phyloP scores from a whole-genome alignment of 2,113 vertebrate genomes.

The Steatornis caripensis region DNA sequence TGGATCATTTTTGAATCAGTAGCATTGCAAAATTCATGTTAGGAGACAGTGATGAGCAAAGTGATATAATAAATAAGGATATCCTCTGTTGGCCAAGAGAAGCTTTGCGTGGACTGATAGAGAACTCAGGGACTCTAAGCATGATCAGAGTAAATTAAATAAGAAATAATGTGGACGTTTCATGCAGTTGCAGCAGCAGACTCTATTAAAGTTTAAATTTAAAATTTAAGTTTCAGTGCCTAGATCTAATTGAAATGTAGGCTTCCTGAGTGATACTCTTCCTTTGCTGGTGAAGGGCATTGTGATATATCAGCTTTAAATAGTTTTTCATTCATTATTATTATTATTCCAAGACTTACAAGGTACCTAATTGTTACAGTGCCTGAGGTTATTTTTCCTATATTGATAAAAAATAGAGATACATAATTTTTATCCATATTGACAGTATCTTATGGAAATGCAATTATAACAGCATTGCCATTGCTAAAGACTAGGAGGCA shows the following conservation, averaged over 20 bases:
- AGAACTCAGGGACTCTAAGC: background rate
- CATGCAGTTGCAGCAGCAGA: background rate
- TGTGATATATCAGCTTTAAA: background rate
- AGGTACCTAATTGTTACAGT: background rate
- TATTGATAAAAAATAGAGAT: background rate
- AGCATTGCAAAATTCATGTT: background rate
- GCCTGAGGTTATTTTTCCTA: background rate
- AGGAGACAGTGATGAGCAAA: background rate
- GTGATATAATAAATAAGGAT: background rate
- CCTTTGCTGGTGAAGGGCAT: background rate
- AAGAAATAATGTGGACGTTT: background rate
- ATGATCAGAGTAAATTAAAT: constrained; percentile 13
- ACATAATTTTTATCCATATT: background rate
- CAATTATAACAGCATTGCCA: background rate
- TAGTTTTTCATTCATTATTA: background rate
- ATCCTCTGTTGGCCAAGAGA: background rate
- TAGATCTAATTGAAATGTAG: background rate
- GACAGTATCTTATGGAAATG: background rate
- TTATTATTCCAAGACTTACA: background rate
- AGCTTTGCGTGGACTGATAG: background rate
- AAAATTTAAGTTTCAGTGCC: background rate
- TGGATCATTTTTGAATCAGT: background rate
- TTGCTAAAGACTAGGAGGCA: background rate
- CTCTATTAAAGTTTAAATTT: background rate
- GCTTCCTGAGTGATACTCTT: background rate